Evolutionary conservation across 1,140 invertebrate genomes (phyloP), one percentile per base, ranked within the genome.

Genomic region (Mya arenaria): DNA sequence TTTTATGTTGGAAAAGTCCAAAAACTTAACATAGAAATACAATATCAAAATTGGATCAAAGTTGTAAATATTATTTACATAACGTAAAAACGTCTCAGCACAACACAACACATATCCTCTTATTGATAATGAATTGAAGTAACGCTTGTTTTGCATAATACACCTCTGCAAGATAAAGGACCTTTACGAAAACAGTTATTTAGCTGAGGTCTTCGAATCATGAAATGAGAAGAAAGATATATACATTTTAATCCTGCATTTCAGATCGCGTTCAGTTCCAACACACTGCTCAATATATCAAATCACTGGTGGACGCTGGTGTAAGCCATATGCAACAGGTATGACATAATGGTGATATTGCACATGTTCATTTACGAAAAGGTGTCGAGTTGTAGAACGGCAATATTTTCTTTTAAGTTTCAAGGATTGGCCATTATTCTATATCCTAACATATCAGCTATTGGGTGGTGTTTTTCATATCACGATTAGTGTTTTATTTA

Each of bases 191-290:
- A n/a, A n/a, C n/a, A n/a, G n/a, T n/a, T n/a, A n/a, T n/a, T n/a
- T n/a, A n/a, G n/a, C n/a, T n/a, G n/a, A n/a, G n/a, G n/a, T n/a
- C n/a, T n/a, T n/a, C n/a, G n/a, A n/a, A n/a, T n/a, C n/a, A n/a
- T n/a, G n/a, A n/a, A n/a, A n/a, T n/a, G n/a, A n/a, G n/a, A n/a
- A n/a, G n/a, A n/a, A n/a, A n/a, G n/a, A n/a, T 32, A 69, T 82
- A 79, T 30, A 19, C 32, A n/a, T 69, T 8, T 73, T 32, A 62
- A 75, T 36, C 63, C 62, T 82, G n/a, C 69, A 28, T 91, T 90
- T 96, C 98, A 93, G 98, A 98, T 90, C 97, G 97, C 87, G 97
- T 98, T 0, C 98, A 98, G 89, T 95, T 98, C 88, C 97, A 98
- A 91, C 97, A 99, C 86, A 96, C 96, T 1, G 98, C 98, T 96